These are phyloP conservation scores for Urocitellus parryii DNA, from an alignment of 2,113 vertebrate genomes.

Conservation along the genomic window DNA sequence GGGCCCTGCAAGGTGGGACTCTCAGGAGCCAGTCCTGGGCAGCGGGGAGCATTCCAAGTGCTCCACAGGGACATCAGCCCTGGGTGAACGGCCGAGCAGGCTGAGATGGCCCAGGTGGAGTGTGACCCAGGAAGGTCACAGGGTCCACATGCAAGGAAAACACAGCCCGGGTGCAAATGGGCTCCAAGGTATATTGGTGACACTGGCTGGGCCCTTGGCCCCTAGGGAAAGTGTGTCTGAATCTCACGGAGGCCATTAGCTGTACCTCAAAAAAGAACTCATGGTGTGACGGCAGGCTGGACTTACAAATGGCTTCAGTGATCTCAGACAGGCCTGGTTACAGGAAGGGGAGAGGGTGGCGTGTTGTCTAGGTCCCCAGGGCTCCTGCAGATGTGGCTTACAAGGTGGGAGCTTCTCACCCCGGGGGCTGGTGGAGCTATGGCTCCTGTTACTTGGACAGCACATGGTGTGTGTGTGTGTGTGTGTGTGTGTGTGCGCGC, in stretches of 20 bases:
- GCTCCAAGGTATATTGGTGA: not conserved
- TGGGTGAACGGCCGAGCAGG: not conserved
- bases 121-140: not conserved
- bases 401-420: fast-evolving
- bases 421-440: fast-evolving
- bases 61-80: not conserved
- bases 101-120: not conserved
- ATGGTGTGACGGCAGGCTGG: not conserved
- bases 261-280: not conserved
- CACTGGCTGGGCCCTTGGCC: not conserved
- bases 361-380: not conserved
- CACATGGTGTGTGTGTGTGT: too few species aligned
- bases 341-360: not conserved
- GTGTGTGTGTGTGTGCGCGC: too few species aligned
- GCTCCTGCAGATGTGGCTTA: not conserved
- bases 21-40: too few species aligned
- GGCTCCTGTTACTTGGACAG: not conserved
- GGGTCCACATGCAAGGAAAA: not conserved
- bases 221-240: not conserved
- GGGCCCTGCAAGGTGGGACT: too few species aligned
- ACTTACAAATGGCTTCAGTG: not conserved
- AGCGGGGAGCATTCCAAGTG: not conserved
- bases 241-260: not conserved
- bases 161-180: not conserved
- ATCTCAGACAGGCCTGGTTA: not conserved